Conservation (phyloP, 2,797 vertebrate genomes). For the Gobionotothen gibberifrons region DNA sequence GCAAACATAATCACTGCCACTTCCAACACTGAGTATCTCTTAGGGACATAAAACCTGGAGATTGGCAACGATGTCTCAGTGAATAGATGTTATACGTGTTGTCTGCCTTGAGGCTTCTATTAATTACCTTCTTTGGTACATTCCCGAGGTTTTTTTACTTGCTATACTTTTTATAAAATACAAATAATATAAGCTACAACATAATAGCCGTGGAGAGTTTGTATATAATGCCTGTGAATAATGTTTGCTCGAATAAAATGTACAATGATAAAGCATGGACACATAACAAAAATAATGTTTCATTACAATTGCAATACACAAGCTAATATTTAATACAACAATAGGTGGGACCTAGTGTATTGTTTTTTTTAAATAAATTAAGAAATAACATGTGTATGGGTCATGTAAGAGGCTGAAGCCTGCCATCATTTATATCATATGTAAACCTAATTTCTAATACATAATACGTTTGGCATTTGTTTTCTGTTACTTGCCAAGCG, state of each 20-base stretch:
- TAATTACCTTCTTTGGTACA: conserved; percentile 15
- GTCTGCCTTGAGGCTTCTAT: background rate
- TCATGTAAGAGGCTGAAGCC: background rate
- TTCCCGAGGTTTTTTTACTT: background rate
- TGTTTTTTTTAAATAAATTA: background rate
- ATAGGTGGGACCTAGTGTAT: background rate
- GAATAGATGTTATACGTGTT: conserved; percentile 10
- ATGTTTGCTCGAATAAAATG: background rate
- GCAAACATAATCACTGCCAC: conserved; percentile 35
- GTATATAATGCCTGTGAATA: background rate
- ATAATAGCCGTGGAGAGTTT: background rate
- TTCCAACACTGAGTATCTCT: conserved; percentile 26
- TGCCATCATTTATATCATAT: background rate
- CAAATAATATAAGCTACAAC: background rate
- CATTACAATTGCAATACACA: background rate
- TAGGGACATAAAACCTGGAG: conserved; percentile 11
- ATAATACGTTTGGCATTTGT: background rate
- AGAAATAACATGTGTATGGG: background rate
- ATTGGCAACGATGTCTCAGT: conserved; percentile 12
- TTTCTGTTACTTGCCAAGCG: conserved; percentile 34
- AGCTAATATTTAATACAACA: conserved; percentile 1
- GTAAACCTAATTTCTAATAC: background rate
- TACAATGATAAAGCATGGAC: background rate
- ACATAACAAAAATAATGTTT: background rate
- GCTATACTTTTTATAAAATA: background rate